Evolutionary conservation across 2,888 invertebrate genomes (phyloP), one percentile per base, ranked within the genome.

Genomic region (Caenorhabditis sp.): DNA sequence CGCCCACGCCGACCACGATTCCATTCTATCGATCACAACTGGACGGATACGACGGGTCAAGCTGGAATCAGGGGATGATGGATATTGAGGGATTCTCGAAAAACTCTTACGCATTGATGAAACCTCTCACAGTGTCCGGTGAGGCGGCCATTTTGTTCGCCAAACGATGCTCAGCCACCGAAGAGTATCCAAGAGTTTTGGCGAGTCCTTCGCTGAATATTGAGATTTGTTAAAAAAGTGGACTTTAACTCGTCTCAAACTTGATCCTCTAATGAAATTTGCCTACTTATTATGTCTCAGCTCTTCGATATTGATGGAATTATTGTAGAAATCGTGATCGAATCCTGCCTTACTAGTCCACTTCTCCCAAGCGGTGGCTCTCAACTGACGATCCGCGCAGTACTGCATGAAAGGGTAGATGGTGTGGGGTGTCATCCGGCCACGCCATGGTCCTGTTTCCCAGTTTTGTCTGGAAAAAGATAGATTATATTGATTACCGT

Each of bases 71-170:
- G n/a, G n/a, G n/a, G n/a, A n/a, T n/a, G n/a, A 4, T 12, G 12
- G 19, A 24, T 38, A 51, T 16, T n/a, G 14, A 61, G 24, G 14
- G 16, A 22, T 68, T 31, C 47, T 19, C n/a, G n/a, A n/a, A n/a
- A n/a, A n/a, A 49, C 16, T 86, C 89, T 72, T 28, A 91, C 89
- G 88, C 90, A 72, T 87, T 85, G 26, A 91, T 82, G 76, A 91
- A 92, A 61, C 83, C 87, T n/a, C 91, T 77, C 16, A 91, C 91
- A 24, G 91, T 92, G 10, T 89, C 90, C 7, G 91, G 89, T 10
- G 87, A 87, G 3, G 91, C 88, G 0, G 91, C 91, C 91, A 91
- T 91, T 79, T 92, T 92, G 70, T 92, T 89, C 14, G 90, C 82
- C 28, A 91, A 81, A 41, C 90, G 87, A 64, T 92, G 91, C 61